Conservation (phyloP, 2,888 invertebrate genomes). For the Morpho achilles region DNA sequence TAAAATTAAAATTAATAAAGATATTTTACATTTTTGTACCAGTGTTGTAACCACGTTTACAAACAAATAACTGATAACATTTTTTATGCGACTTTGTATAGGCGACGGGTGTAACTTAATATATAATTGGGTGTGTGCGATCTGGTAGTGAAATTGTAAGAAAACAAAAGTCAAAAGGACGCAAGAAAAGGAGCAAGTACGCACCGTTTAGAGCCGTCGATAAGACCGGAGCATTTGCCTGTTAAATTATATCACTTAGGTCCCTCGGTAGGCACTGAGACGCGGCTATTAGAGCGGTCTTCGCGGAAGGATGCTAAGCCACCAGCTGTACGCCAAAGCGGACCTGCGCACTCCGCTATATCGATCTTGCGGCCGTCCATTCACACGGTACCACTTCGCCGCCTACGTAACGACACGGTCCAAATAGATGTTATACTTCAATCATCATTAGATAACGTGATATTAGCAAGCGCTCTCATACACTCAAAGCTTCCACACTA, state of each 20-base stretch:
- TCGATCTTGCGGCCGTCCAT: constrained; percentile 67
- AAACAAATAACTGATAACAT: constrained; percentile 53
- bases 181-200: constrained; percentile 34
- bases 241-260: constrained; percentile 49
- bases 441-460: constrained; percentile 70
- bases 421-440: constrained; percentile 59
- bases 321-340: constrained; percentile 59
- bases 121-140: background rate
- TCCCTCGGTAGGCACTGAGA: constrained; percentile 50
- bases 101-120: constrained; percentile 35
- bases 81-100: constrained; percentile 28
- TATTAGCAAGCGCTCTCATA: constrained; percentile 54
- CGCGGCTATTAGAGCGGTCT: constrained; percentile 44
- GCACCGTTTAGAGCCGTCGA: constrained; percentile 63
- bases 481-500: constrained; percentile 49
- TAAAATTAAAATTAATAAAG: no score
- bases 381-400: constrained; percentile 63
- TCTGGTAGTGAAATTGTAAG: background rate
- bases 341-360: constrained; percentile 69
- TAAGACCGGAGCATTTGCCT: constrained; percentile 56
- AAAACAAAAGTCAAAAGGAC: constrained; percentile 45
- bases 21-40: no score
- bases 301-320: constrained; percentile 46
- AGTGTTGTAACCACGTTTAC: constrained; percentile 7
- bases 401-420: constrained; percentile 62